phyloP scores from a whole-genome alignment of 2,797 vertebrate genomes.

The Eulemur albifrons region DNA sequence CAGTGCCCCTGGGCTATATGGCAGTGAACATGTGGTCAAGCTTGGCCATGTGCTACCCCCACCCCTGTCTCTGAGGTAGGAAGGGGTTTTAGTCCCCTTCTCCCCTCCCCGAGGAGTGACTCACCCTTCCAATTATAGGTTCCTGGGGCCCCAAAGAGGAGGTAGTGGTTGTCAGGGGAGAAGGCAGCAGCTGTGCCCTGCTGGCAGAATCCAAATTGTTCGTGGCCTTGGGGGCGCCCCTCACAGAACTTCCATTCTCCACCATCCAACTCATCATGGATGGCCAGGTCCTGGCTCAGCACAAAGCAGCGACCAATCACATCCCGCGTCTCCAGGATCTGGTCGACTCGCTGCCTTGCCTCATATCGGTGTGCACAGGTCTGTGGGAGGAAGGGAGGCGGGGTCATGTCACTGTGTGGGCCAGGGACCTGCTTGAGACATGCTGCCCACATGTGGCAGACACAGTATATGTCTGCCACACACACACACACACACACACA shows the following conservation, averaged over 20 bases:
- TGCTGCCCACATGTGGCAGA: not conserved
- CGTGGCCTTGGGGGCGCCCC: constrained; percentile 93
- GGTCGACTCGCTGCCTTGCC: constrained; percentile 90
- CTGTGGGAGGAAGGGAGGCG: constrained; percentile 75
- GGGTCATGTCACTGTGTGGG: not conserved
- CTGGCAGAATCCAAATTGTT: constrained; percentile 97
- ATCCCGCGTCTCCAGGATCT: constrained; percentile 92
- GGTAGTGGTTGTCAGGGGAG: constrained; percentile 93
- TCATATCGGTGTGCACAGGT: constrained; percentile 96
- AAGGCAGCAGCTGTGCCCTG: constrained; percentile 95
- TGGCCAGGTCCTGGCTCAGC: constrained; percentile 93
- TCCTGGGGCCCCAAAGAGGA: constrained; percentile 95
- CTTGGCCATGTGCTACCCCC: constrained; percentile 7
- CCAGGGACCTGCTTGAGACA: not conserved
- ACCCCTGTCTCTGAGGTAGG: not conserved
- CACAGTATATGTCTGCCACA: fast-evolving
- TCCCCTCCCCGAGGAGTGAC: not conserved
- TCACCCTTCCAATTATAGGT: constrained; percentile 99
- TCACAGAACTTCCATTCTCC: constrained; percentile 98
- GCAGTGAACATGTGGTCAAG: constrained; percentile 31
- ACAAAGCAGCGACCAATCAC: constrained; percentile 96
- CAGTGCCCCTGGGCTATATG: not conserved
- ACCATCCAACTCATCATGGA: constrained; percentile 92
- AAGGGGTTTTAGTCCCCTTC: not conserved
- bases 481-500: not conserved